Evolutionary conservation across 2,888 invertebrate genomes (phyloP), one percentile per base, ranked within the genome.

Genomic region (Hirtodrosophila trivittata): DNA sequence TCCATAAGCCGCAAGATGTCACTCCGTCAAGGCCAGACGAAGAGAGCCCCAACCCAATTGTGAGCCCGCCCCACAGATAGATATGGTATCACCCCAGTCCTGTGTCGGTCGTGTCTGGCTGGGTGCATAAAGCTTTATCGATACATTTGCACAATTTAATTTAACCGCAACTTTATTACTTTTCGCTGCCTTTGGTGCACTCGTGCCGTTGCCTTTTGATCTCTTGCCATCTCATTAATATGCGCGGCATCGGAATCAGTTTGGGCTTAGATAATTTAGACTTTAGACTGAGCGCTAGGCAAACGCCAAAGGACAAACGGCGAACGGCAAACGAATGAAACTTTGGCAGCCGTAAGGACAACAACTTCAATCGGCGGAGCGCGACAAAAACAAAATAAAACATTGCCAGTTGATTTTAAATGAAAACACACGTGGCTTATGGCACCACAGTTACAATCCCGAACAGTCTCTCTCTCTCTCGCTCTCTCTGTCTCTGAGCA

Each of bases 141-240:
- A 80, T 81, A 84, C 72, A 78, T 87, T 77, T 77, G 75, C 75
- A 82, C 85, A 72, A 75, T 84, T 83, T 85, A 82, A 78, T 76
- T 86, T 83, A 76, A 74, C 80, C 80, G 83, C 80, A 78, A 86
- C 74, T 86, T 81, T 81, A 81, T 81, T 81, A 78, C 80, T 78
- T 81, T 80, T 87, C 55, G 55, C 50, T 60, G 57, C 41, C 32
- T 55, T 56, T 58, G 62, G 77, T 73, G 74, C 81, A 75, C 42
- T 72, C 67, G 75, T 69, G 65, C 57, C 55, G 37, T 26, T 37
- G 51, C 13, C 69, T 66, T 74, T 74, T 74, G 77, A 74, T 76
- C 74, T 73, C 55, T 33, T 21, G 28, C 46, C 54, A 30, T 50
- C 86, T 81, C 80, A 81, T 81, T 86, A 81, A 81, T 81, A 81